Evolutionary conservation across 1,140 invertebrate genomes (phyloP), one percentile per base, ranked within the genome.

Genomic region (Polypedilum vanderplanki): DNA sequence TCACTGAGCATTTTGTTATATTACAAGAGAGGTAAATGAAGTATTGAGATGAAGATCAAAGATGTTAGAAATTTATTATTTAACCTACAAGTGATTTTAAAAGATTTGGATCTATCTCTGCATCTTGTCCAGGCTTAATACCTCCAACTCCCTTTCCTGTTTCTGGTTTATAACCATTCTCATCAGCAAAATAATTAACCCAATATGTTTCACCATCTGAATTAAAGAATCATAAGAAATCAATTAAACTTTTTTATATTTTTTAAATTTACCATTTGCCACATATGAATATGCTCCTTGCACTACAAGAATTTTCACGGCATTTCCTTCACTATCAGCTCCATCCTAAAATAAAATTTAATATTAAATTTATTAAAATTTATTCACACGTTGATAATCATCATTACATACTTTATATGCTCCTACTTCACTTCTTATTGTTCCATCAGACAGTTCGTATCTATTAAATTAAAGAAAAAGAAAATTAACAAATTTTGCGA

Each of bases 51-150:
- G 24, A 33, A 33, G 24, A 57, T 57, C 9, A 12, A n/a, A 57
- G 46, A 57, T 46, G 46, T n/a, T 12, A 12, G 46, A 57, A 57
- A 33, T 33, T 1, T 57, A 12, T 12, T n/a, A 24, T 65, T 41
- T 75, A 75, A 18, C 75, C 75, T 15, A 75, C 22, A 10, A 75
- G 18, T 20, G 75, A 75, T 41, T 75, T 75, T n/a, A 75, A 24
- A 2, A 46, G 24, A 40, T 73, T 75, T 41, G 75, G 75, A 18
- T 70, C 75, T 5, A 75, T 70, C 24, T 18, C 17, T 22, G 75
- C 75, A 75, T 73, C 41, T 20, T 73, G 40, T 22, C 75, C 75
- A 15, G 33, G 33, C 40, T 73, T 46, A 20, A 75, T 75, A 0
- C 75, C 75, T 2, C 75, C 75, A 4, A 70, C 65, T 12, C 75